Percentiles rank a stretch among this genome's conserved stretches.
These are phyloP conservation scores for Palythoa grandiflora DNA, from an alignment of 92 coral and sea anemone genomes.

Conservation along the genomic window DNA sequence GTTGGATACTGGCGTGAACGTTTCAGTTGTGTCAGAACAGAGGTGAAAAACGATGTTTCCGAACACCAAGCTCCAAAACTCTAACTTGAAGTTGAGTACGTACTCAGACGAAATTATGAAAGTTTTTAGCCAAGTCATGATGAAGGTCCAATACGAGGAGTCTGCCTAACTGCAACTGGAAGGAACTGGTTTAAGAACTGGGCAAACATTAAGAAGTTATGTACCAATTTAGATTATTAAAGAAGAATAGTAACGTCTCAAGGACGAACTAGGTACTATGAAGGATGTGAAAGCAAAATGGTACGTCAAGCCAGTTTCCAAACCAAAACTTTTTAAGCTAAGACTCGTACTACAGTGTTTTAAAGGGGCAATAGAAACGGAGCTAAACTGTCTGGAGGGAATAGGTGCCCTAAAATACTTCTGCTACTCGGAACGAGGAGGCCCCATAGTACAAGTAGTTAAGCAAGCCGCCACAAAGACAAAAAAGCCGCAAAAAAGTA, in stretches of 20 bases:
- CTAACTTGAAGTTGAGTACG: constrained; percentile 24
- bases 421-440: constrained; percentile 28
- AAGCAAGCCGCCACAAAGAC: constrained; percentile 45
- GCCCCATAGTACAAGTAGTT: constrained; percentile 51
- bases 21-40: constrained; percentile 27
- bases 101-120: constrained; percentile 6
- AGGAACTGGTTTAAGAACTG: constrained; percentile 66
- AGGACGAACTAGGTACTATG: constrained; percentile 51
- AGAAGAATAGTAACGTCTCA: constrained; percentile 44
- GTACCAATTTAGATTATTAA: constrained; percentile 35
- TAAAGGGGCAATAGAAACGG: constrained; percentile 21
- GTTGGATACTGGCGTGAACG: background rate
- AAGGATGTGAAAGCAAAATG: constrained; percentile 50
- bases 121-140: background rate
- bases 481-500: no score
- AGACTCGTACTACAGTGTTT: constrained; percentile 40
- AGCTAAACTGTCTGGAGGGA: constrained; percentile 39
- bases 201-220: constrained; percentile 41
- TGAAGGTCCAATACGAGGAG: constrained; percentile 37
- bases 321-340: constrained; percentile 39
- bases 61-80: background rate
- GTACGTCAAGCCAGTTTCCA: constrained; percentile 45
- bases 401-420: constrained; percentile 53
- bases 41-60: constrained; percentile 35
- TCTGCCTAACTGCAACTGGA: constrained; percentile 51